phyloP scores from a whole-genome alignment of 2,113 vertebrate genomes.

The Oreocharis arfaki region DNA sequence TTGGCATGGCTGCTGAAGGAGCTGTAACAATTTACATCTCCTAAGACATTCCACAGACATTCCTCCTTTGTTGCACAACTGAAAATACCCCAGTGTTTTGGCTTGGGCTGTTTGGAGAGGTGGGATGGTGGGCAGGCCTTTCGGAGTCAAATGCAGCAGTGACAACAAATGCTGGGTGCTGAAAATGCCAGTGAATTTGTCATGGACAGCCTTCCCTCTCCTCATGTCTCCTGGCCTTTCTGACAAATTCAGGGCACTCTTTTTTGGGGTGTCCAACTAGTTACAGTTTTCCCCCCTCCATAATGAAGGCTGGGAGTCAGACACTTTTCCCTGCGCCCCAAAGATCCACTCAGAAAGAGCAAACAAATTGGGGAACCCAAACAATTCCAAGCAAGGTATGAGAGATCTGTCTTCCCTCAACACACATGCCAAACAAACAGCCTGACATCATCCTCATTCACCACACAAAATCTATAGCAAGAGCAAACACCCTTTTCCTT shows the following conservation, averaged over 20 bases:
- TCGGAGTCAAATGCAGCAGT: background rate
- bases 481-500: slow-evolving; percentile 35
- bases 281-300: background rate
- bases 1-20: background rate
- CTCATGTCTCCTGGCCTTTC: background rate
- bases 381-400: background rate
- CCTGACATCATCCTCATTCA: slow-evolving; percentile 14
- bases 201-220: background rate
- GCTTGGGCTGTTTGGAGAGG: background rate
- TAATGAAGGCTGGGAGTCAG: background rate
- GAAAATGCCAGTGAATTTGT: background rate
- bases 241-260: background rate
- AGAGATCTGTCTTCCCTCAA: background rate
- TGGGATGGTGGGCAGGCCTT: background rate
- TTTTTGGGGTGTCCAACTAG: background rate
- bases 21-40: background rate
- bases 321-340: background rate
- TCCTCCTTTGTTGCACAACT: background rate
- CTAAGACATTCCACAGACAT: background rate
- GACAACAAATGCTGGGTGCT: background rate
- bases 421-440: background rate
- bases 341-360: background rate
- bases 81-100: background rate
- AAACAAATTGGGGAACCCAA: background rate
- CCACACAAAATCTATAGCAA: background rate